phyloP scores from a whole-genome alignment of 2,113 vertebrate species.

The Prinia subflava region DNA sequence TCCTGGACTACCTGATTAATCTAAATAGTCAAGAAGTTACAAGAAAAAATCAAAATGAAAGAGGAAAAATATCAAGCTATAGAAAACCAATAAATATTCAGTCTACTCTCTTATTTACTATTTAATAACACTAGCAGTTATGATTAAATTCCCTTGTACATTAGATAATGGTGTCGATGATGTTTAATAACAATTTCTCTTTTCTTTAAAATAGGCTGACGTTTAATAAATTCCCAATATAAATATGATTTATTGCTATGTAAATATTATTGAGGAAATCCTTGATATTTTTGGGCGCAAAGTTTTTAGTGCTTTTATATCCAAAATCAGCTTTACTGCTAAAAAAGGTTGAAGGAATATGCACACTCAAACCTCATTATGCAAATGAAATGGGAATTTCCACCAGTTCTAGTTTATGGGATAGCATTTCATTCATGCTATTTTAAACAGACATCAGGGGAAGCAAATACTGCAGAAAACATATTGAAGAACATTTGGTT shows the following conservation, averaged over 20 bases:
- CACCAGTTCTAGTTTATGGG: background rate
- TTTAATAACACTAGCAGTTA: background rate
- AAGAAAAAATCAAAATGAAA: background rate
- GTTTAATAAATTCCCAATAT: background rate
- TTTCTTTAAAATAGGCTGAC: background rate
- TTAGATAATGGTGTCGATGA: background rate
- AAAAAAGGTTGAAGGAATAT: background rate
- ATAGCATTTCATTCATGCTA: background rate
- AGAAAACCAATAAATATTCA: background rate
- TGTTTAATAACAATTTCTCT: background rate
- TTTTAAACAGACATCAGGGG: conserved; percentile 6
- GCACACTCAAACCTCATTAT: background rate
- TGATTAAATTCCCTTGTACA: background rate
- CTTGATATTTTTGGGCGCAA: background rate
- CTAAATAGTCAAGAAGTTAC: background rate
- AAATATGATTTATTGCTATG: background rate
- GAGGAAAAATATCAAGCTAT: background rate
- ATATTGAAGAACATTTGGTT: conserved; percentile 13
- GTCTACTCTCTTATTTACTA: background rate
- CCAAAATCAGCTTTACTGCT: background rate
- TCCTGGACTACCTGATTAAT: background rate
- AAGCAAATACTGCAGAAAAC: conserved; percentile 13
- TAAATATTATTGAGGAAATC: background rate
- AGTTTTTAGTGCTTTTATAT: background rate
- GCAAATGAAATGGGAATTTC: conserved; percentile 3